A percentile compares a stretch with the other conserved stretches of the same genome.
phyloP scores from a whole-genome alignment of 2,797 vertebrate genomes.

The Ctenopoma multispine region DNA sequence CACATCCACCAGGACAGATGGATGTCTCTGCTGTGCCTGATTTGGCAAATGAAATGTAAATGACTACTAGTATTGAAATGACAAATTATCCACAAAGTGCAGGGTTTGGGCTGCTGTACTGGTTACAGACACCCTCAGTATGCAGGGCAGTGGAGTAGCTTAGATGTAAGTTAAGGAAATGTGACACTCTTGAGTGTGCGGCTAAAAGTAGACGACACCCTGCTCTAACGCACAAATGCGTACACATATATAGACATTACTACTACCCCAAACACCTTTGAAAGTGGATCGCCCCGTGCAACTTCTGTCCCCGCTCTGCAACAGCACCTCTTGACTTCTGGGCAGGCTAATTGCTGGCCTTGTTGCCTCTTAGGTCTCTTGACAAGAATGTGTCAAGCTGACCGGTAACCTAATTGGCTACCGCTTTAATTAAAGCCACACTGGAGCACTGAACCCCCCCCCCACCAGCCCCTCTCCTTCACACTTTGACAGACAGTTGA shows the following conservation, averaged over 20 bases:
- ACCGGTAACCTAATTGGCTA: constrained; percentile 42
- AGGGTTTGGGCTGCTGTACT: neutral
- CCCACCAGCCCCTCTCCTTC: neutral
- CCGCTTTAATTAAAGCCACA: constrained; percentile 69
- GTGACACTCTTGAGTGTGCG: constrained; percentile 46
- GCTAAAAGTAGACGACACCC: constrained; percentile 64
- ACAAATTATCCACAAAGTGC: neutral
- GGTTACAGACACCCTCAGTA: neutral
- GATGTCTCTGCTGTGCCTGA: neutral
- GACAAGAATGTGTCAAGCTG: constrained; percentile 51
- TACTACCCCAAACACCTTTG: constrained; percentile 39
- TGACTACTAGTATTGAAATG: neutral
- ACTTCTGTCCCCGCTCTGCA: constrained; percentile 22
- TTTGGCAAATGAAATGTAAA: neutral
- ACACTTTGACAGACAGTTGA: constrained; percentile 63
- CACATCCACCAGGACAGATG: neutral
- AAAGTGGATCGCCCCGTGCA: constrained; percentile 46
- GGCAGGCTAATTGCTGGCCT: constrained; percentile 43
- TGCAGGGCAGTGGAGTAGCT: constrained; percentile 1
- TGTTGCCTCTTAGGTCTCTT: constrained; percentile 41
- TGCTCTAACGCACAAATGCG: constrained; percentile 45
- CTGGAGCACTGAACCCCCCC: constrained; percentile 29
- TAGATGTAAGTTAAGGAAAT: constrained; percentile 43
- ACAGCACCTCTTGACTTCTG: constrained; percentile 40
- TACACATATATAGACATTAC: constrained; percentile 31